phyloP scores from a whole-genome alignment of 2,888 invertebrate species.

The Amorpha juglandis region DNA sequence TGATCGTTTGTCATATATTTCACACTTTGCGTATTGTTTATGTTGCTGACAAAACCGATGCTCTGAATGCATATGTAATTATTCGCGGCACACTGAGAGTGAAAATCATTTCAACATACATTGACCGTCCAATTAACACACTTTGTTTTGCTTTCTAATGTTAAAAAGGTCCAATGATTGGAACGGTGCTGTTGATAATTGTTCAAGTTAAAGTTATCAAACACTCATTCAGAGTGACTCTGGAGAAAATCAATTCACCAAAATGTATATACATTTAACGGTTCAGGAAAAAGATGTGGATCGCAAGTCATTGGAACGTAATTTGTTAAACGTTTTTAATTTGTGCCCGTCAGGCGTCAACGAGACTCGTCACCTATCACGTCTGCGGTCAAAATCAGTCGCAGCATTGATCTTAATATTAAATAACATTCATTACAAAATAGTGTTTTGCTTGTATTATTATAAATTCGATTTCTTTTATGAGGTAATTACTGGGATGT shows the following conservation, averaged over 20 bases:
- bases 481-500: too few relatives aligned
- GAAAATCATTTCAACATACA: slow-evolving; percentile 63
- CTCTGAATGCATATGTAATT: slow-evolving; percentile 68
- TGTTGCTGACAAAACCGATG: slow-evolving; percentile 49
- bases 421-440: background rate
- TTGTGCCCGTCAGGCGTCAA: slow-evolving; percentile 5
- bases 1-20: slow-evolving; percentile 38
- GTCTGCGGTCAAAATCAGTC: background rate
- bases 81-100: slow-evolving; percentile 64
- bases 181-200: slow-evolving; percentile 42
- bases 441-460: background rate
- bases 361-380: slow-evolving; percentile 4
- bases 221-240: slow-evolving; percentile 33
- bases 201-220: slow-evolving; percentile 37
- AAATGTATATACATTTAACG: slow-evolving; percentile 4
- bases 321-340: slow-evolving; percentile 15
- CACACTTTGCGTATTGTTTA: slow-evolving; percentile 46
- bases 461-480: background rate
- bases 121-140: slow-evolving; percentile 62
- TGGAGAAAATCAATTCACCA: slow-evolving; percentile 30
- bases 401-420: background rate
- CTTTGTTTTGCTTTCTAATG: slow-evolving; percentile 62
- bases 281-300: slow-evolving; percentile 1
- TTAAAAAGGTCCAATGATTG: slow-evolving; percentile 45
- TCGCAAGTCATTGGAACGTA: slow-evolving; percentile 12